Evolutionary conservation across 2,113 vertebrate genomes (phyloP).

Genomic region (Anser brachyrhynchus): DNA sequence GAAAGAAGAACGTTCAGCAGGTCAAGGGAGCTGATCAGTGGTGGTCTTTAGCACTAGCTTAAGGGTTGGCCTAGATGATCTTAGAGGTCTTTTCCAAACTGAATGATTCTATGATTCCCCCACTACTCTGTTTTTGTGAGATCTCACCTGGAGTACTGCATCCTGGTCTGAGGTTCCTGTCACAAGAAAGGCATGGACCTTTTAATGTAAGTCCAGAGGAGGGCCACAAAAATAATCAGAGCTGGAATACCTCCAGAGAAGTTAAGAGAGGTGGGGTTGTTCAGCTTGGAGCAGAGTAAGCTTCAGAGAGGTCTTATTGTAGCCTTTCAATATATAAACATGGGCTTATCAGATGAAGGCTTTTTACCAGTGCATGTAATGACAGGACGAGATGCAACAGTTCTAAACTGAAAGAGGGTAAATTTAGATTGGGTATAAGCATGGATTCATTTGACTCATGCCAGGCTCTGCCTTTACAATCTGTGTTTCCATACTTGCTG

Average conservation of each 20-base stretch:
- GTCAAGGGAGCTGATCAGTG: too few relatives aligned
- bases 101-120: neutral
- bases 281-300: neutral
- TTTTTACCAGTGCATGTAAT: neutral
- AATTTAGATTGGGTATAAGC: neutral
- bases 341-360: neutral
- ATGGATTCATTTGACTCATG: fast-evolving
- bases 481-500: neutral
- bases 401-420: neutral
- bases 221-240: neutral
- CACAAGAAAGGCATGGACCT: neutral
- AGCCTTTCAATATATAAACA: neutral
- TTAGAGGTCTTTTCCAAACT: too few relatives aligned
- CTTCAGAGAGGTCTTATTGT: neutral
- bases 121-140: neutral
- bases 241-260: neutral
- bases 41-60: too few relatives aligned
- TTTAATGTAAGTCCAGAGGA: neutral
- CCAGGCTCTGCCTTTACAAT: neutral
- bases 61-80: too few relatives aligned
- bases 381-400: neutral
- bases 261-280: neutral
- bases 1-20: too few relatives aligned
- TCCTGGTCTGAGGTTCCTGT: neutral
- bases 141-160: neutral